These are phyloP conservation scores for Hypanus sabinus DNA, from an alignment of 2,113 vertebrate species.

Conservation along the genomic window DNA sequence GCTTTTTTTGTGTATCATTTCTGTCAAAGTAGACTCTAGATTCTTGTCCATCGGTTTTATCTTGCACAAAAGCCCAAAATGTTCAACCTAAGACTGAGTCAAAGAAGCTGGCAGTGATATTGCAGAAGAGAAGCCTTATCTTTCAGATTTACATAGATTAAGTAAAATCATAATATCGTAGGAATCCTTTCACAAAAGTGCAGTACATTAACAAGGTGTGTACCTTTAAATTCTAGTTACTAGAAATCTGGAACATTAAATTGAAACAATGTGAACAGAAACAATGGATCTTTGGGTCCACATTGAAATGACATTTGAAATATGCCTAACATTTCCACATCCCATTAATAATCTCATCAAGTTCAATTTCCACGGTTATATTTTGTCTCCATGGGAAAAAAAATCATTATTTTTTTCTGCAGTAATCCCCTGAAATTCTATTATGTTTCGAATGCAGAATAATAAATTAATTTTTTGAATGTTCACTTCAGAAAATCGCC, in stretches of 20 bases:
- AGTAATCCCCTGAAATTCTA: not conserved
- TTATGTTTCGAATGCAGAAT: not conserved
- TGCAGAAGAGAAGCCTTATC: not conserved
- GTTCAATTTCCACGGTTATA: not conserved
- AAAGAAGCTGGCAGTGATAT: constrained; percentile 19
- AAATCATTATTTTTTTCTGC: no score
- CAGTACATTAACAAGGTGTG: not conserved
- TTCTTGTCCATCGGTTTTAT: not conserved
- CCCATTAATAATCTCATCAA: not conserved
- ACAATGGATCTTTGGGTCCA: not conserved
- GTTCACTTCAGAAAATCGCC: not conserved
- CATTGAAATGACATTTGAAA: not conserved
- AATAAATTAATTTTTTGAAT: not conserved
- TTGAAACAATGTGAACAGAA: not conserved
- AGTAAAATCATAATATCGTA: no score
- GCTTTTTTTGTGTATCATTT: not conserved
- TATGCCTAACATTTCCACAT: not conserved
- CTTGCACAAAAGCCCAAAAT: not conserved
- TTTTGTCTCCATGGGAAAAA: not conserved
- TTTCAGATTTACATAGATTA: not conserved
- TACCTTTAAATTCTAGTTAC: not conserved
- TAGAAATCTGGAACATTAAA: not conserved
- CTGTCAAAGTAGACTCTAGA: not conserved
- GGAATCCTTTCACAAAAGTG: not conserved
- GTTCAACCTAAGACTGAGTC: not conserved